These are phyloP conservation scores for Acrobasis suavella DNA, from an alignment of 2,888 invertebrate genomes.

Conservation along the genomic window DNA sequence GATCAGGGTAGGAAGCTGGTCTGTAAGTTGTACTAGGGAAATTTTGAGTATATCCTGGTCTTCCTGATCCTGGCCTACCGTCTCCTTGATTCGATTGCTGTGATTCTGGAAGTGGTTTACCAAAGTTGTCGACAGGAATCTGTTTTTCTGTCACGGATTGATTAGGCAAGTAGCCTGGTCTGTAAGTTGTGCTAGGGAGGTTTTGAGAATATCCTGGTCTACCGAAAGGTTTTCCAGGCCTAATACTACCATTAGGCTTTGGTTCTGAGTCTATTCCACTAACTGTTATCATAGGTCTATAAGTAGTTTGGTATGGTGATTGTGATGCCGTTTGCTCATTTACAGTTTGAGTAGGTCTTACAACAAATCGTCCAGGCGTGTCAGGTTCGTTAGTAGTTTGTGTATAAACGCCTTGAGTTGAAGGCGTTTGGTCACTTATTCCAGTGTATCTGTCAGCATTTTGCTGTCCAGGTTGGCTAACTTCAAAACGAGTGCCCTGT, in stretches of 20 bases:
- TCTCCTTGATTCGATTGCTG: neutral
- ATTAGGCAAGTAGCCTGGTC: conserved; percentile 34
- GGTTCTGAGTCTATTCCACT: conserved; percentile 3
- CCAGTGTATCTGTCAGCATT: conserved; percentile 11
- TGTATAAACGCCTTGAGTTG: neutral
- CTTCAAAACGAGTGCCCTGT: conserved; percentile 4
- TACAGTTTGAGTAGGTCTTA: conserved; percentile 2
- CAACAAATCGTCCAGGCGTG: neutral
- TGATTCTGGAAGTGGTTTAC: neutral
- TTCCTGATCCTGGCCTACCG: conserved; percentile 16
- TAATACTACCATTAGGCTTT: conserved; percentile 6
- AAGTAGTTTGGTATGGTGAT: conserved; percentile 22
- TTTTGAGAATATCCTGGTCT: conserved; percentile 15
- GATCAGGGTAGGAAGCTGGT: neutral
- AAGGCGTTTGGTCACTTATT: conserved; percentile 15
- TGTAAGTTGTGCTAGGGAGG: conserved; percentile 38
- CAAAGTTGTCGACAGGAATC: conserved; percentile 16
- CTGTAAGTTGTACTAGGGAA: conserved; percentile 7
- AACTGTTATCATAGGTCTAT: conserved; percentile 21
- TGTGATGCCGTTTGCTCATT: conserved; percentile 9
- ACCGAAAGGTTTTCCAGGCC: conserved; percentile 22
- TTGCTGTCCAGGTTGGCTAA: conserved; percentile 23
- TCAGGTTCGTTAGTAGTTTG: neutral
- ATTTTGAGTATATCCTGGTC: conserved; percentile 14
- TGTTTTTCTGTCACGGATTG: conserved; percentile 22